Conservation (phyloP, 2,797 vertebrate species). For the Platalea minor region DNA sequence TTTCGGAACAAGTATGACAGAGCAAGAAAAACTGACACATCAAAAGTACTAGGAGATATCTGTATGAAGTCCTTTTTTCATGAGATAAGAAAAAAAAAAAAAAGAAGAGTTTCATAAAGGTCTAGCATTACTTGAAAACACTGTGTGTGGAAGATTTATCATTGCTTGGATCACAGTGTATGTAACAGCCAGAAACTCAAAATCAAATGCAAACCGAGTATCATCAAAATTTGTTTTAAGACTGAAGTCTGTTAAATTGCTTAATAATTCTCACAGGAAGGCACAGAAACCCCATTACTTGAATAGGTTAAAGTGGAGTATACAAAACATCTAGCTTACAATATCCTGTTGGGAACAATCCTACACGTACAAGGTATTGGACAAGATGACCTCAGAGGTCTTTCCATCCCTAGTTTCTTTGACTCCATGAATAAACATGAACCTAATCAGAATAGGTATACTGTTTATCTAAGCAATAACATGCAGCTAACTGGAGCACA, state of each 20-base stretch:
- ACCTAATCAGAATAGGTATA: conserved; percentile 9
- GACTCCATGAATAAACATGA: conserved; percentile 53
- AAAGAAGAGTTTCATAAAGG: neutral
- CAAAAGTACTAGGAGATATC: neutral
- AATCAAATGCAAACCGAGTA: neutral
- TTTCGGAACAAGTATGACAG: fast-evolving
- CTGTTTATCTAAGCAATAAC: conserved; percentile 58
- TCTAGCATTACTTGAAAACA: neutral
- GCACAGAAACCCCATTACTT: neutral
- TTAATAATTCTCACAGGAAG: neutral
- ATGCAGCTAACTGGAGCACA: conserved; percentile 8
- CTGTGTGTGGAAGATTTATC: neutral
- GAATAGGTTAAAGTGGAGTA: neutral
- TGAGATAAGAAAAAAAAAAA: neutral
- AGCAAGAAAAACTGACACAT: neutral
- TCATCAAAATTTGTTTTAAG: neutral
- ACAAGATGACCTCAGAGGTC: conserved; percentile 1
- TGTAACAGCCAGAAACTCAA: neutral
- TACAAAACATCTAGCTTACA: neutral
- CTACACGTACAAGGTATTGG: neutral
- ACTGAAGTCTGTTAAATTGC: neutral
- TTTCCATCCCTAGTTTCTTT: neutral
- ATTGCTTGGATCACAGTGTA: neutral
- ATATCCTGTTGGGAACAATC: neutral
- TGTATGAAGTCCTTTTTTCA: neutral